Evolutionary conservation across 1,140 invertebrate genomes (phyloP).

Genomic region (Ceratina calcarata): DNA sequence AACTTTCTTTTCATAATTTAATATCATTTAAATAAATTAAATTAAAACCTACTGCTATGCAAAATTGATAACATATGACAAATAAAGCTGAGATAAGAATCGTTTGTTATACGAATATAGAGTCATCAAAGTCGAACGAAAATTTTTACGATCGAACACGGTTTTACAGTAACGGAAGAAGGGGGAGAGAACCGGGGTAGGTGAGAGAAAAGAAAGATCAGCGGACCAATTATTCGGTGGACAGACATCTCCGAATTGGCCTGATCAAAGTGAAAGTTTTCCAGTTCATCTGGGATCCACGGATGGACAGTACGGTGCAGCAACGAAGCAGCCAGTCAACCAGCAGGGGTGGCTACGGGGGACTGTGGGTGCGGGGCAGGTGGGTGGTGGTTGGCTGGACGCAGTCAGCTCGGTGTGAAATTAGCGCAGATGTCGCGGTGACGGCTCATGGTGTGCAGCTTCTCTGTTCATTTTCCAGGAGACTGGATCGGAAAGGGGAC

Average conservation of each 20-base stretch:
- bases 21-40: no score
- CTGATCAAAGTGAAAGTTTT: conserved; percentile 51
- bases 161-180: neutral
- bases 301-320: conserved; percentile 43
- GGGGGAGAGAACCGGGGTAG: neutral
- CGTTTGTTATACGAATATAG: no score
- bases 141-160: no score
- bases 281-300: conserved; percentile 41
- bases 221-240: conserved; percentile 21
- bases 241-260: conserved; percentile 39
- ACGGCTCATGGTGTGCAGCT: conserved; percentile 73
- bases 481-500: conserved; percentile 74
- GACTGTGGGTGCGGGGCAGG: no score
- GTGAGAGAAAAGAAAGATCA: conserved; percentile 13
- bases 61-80: no score
- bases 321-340: conserved; percentile 55
- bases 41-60: no score
- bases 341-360: conserved; percentile 51
- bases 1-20: no score
- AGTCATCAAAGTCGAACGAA: no score
- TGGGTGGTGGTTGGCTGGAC: conserved; percentile 53
- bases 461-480: conserved; percentile 80
- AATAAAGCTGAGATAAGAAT: no score
- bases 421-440: conserved; percentile 81
- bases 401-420: conserved; percentile 80